Percentiles rank a stretch among this genome's conserved stretches.
These are phyloP conservation scores for Alcedo quadribrachys DNA, from an alignment of 2,797 vertebrate genomes.

Conservation along the genomic window DNA sequence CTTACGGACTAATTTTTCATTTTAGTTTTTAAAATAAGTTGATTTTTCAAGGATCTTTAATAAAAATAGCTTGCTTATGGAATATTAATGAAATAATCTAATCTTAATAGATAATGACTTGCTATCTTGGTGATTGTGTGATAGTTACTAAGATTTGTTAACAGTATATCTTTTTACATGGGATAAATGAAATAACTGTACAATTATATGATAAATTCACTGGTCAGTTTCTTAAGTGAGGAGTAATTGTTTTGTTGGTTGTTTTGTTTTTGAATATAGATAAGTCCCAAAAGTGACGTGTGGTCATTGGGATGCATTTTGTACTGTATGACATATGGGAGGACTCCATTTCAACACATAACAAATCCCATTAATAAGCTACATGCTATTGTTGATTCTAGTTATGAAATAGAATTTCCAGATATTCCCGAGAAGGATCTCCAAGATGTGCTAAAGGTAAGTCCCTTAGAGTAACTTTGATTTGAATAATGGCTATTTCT, in stretches of 20 bases:
- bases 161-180: too few species aligned
- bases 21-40: not conserved
- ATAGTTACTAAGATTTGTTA: not conserved
- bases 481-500: not conserved
- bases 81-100: not conserved
- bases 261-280: slow-evolving; percentile 72
- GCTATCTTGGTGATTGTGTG: not conserved
- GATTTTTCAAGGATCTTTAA: not conserved
- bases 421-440: slow-evolving; percentile 93
- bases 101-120: not conserved
- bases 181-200: not conserved
- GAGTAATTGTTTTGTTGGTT: not conserved
- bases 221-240: not conserved
- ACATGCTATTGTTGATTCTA: slow-evolving; percentile 92
- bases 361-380: slow-evolving; percentile 93
- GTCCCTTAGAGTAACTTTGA: not conserved
- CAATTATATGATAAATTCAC: not conserved
- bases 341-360: slow-evolving; percentile 96
- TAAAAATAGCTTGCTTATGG: not conserved
- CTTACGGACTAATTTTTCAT: not conserved
- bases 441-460: slow-evolving; percentile 92
- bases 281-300: slow-evolving; percentile 95
- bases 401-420: slow-evolving; percentile 89
- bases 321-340: slow-evolving; percentile 96
- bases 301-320: slow-evolving; percentile 98